Base-by-base conservation (phyloP, 2,888 invertebrate genomes). In the Plebejus melissa region DNA sequence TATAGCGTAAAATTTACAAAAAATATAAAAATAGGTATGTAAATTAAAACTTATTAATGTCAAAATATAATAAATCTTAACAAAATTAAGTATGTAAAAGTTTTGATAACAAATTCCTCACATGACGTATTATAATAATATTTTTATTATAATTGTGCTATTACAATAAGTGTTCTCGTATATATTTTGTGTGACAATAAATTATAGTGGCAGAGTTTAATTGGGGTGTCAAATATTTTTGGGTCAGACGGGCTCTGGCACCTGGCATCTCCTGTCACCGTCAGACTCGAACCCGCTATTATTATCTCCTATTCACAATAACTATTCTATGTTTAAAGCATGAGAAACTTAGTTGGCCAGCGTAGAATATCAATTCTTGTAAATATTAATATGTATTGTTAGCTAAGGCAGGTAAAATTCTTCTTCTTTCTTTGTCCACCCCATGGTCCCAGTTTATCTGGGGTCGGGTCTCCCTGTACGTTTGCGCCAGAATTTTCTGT, bases 181-280 rank as follows among this genome's bases (percentile, higher is more conserved):
- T 74, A 32, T 74, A 32, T 41, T 38, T 54, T 13, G 72, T 72
- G 16, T 72, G 6, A 74, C 69, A n/a, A 70, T 76, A 74, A 41
- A 50, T 79, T 77, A 78, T 75, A 77, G 77, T 78, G 78, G 71
- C 76, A 75, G 75, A 77, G 71, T 80, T 78, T 80, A 80, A 80
- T 80, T 80, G 81, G 80, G 80, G 78, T 79, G 80, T 79, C 79
- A 78, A 78, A 79, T 77, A 77, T 77, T 79, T 80, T 79, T 79
- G 77, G 79, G 79, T 79, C 80, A 78, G 74, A 77, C 76, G 75
- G 77, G 76, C 78, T 16, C 54, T 54, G 16, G 54, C 80, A 81
- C 80, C 80, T 81, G 80, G 80, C 80, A 78, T 79, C 50, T 57
- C 69, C 13, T n/a, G 69, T 69, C 57, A 57, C 78, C 77, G 79